A percentile compares a stretch with the other conserved stretches of the same genome.
phyloP scores from a whole-genome alignment of 2,113 vertebrate species.

The Synchiropus splendidus region DNA sequence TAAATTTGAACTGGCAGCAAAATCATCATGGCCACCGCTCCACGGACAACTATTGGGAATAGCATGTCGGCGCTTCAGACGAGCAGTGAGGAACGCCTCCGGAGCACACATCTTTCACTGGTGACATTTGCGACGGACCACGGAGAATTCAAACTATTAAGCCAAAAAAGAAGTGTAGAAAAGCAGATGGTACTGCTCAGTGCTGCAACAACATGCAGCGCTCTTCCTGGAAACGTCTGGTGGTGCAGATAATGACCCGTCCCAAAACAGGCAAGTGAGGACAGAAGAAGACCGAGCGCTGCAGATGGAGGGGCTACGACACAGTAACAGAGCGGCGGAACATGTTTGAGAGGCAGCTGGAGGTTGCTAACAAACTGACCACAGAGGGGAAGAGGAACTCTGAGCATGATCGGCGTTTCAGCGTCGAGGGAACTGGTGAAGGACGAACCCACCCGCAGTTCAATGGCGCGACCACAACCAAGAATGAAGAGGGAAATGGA shows the following conservation, averaged over 20 bases:
- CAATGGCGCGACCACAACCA: too few species aligned
- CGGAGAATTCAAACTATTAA: conserved; percentile 41
- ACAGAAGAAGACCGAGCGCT: conserved; percentile 3
- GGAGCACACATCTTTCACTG: conserved; percentile 39
- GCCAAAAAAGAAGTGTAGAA: conserved; percentile 14
- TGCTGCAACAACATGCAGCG: conserved; percentile 29
- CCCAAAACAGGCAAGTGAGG: conserved; percentile 7
- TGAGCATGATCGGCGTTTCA: too few species aligned
- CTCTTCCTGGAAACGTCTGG: conserved; percentile 15
- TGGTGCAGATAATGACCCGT: conserved; percentile 23
- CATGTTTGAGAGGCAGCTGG: too few species aligned
- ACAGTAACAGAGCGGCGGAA: too few species aligned
- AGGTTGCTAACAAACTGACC: too few species aligned
- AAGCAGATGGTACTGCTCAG: conserved; percentile 55
- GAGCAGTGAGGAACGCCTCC: conserved; percentile 41
- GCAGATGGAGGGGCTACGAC: background rate
- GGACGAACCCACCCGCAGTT: too few species aligned
- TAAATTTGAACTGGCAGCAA: too few species aligned
- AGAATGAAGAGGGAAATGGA: too few species aligned
- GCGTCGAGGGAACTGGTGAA: too few species aligned
- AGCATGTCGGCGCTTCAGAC: conserved; percentile 8
- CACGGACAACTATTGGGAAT: too few species aligned
- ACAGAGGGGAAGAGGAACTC: too few species aligned
- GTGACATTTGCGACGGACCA: conserved; percentile 6
- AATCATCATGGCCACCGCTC: conserved; percentile 10